A percentile compares a stretch with the other conserved stretches of the same genome.
phyloP scores from a whole-genome alignment of 1,140 invertebrate species.

The Plutomurus gul region DNA sequence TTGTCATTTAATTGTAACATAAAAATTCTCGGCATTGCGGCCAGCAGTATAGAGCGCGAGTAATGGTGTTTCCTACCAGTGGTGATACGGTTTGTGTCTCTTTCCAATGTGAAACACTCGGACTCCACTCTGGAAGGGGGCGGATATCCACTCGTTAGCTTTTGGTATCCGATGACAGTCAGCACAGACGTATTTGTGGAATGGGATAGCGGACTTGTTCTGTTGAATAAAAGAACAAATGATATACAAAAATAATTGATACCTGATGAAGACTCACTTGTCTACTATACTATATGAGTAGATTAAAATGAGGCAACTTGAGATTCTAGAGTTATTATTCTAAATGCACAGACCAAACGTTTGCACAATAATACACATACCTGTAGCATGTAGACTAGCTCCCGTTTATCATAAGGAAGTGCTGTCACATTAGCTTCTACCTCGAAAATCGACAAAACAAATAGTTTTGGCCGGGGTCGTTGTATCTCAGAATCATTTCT shows the following conservation, averaged over 20 bases:
- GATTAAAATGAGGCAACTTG: no score
- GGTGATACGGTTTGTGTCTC: conserved; percentile 73
- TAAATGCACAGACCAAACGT: no score
- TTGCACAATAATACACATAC: no score
- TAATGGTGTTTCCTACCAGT: conserved; percentile 96
- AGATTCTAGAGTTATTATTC: no score
- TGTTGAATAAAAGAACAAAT: no score
- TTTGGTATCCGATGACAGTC: conserved; percentile 85
- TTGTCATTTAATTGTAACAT: no score
- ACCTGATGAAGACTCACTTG: no score
- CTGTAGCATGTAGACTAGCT: conserved; percentile 72
- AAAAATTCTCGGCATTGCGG: no score
- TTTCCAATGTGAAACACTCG: conserved; percentile 84
- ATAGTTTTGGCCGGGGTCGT: conserved; percentile 72
- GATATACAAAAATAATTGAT: no score
- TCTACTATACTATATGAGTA: no score
- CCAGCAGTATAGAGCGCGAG: no score
- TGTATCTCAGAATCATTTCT: conserved; percentile 68
- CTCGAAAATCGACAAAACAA: conserved; percentile 81
- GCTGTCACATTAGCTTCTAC: conserved; percentile 69
- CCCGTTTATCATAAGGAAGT: conserved; percentile 75
- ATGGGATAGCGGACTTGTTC: conserved; percentile 79
- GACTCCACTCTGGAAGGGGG: conserved; percentile 69
- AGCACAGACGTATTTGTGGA: conserved; percentile 86
- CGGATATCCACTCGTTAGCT: conserved; percentile 69